A percentile compares a stretch with the other conserved stretches of the same genome.
Conservation (phyloP, 2,888 invertebrate species). For the Drosophila cognata region DNA sequence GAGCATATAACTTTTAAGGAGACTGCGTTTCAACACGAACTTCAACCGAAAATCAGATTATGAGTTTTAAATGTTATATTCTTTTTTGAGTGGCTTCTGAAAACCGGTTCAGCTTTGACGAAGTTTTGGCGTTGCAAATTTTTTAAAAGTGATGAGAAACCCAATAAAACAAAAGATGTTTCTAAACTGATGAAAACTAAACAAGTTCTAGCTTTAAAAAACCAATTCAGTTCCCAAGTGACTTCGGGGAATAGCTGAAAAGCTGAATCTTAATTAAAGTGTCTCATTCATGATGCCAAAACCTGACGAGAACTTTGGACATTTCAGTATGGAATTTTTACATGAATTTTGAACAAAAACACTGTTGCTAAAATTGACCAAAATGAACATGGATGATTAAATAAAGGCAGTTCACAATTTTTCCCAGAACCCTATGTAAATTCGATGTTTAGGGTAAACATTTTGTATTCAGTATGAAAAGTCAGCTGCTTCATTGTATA, state of each 20-base stretch:
- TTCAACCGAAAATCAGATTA: background rate
- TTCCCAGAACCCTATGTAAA: background rate
- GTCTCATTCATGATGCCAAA: background rate
- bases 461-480: background rate
- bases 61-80: background rate
- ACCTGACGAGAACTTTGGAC: background rate
- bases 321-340: background rate
- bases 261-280: background rate
- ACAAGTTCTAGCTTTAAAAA: background rate
- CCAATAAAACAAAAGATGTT: too few relatives aligned
- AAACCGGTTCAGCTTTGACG: background rate
- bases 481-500: background rate
- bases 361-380: background rate
- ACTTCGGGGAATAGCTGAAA: background rate
- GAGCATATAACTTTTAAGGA: background rate
- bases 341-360: background rate
- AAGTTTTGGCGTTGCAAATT: background rate
- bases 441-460: background rate
- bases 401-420: background rate
- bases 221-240: background rate
- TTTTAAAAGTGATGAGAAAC: background rate
- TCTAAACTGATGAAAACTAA: background rate
- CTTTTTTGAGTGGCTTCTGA: background rate
- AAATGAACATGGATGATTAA: background rate
- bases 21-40: background rate